These are phyloP conservation scores for Muraenolepis orangiensis DNA, from an alignment of 2,797 vertebrate species.

Conservation along the genomic window DNA sequence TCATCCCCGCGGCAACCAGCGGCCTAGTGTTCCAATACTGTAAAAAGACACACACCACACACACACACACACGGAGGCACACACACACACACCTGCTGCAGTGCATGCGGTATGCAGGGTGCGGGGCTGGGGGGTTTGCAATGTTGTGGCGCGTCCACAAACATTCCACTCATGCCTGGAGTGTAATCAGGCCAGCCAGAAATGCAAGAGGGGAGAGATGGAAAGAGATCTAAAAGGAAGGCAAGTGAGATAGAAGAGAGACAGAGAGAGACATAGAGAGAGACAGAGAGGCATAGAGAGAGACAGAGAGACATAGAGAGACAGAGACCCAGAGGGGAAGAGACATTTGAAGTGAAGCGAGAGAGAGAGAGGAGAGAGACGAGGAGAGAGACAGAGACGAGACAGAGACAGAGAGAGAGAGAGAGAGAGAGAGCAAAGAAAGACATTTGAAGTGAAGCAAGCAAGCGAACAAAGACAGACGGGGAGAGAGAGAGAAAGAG, in stretches of 20 bases:
- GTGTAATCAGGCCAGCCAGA: conserved; percentile 34
- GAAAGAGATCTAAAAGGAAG: not conserved
- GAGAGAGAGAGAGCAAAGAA: not conserved
- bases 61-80: not conserved
- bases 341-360: not conserved
- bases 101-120: no score
- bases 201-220: conserved; percentile 25
- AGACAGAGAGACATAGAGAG: no score
- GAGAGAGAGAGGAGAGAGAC: not conserved
- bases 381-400: not conserved
- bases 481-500: no score
- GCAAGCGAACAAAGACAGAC: no score
- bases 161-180: conserved; percentile 45
- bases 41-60: conserved; percentile 21
- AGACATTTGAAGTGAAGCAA: no score
- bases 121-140: no score
- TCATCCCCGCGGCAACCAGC: conserved; percentile 49
- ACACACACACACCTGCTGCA: not conserved
- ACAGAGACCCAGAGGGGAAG: no score
- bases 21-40: conserved; percentile 55
- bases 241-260: not conserved
- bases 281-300: not conserved
- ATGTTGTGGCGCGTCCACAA: conserved; percentile 22
- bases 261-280: not conserved
- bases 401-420: not conserved